Percentiles rank a stretch among this genome's conserved stretches.
These are phyloP conservation scores for Metridium senile DNA, from an alignment of 92 coral and sea anemone genomes.

Conservation along the genomic window DNA sequence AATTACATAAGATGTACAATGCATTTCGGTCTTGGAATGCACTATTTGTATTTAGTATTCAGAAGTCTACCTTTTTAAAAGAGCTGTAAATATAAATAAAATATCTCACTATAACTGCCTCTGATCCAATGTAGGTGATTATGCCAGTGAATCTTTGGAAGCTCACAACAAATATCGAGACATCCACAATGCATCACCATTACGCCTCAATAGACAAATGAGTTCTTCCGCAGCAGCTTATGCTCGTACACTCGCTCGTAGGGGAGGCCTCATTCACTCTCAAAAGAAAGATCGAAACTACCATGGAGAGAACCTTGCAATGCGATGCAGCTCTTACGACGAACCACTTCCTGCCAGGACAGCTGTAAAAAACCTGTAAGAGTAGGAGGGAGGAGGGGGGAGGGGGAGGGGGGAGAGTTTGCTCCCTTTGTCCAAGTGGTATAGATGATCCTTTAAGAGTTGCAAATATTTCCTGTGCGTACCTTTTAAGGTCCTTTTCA, in stretches of 20 bases:
- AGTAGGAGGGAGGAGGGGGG: too few relatives aligned
- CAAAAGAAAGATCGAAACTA: conserved; percentile 20
- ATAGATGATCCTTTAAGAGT: too few relatives aligned
- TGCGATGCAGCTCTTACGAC: conserved; percentile 40
- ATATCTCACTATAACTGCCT: too few relatives aligned
- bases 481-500: too few relatives aligned
- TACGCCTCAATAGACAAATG: background rate
- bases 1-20: too few relatives aligned
- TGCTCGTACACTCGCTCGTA: conserved; percentile 34
- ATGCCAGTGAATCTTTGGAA: conserved; percentile 26
- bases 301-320: conserved; percentile 51
- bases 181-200: conserved; percentile 40
- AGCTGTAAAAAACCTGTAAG: conserved; percentile 37
- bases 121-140: conserved; percentile 13
- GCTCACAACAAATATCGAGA: conserved; percentile 44
- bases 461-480: too few relatives aligned
- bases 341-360: conserved; percentile 21
- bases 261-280: conserved; percentile 26
- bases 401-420: too few relatives aligned
- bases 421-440: too few relatives aligned
- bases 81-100: too few relatives aligned
- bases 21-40: too few relatives aligned
- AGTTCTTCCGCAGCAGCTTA: conserved; percentile 17
- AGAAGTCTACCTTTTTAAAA: too few relatives aligned
- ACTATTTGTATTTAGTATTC: too few relatives aligned